Percentiles rank a stretch among this genome's conserved stretches.
Conservation (phyloP, 2,113 vertebrate genomes). For the Ptilonorhynchus violaceus region DNA sequence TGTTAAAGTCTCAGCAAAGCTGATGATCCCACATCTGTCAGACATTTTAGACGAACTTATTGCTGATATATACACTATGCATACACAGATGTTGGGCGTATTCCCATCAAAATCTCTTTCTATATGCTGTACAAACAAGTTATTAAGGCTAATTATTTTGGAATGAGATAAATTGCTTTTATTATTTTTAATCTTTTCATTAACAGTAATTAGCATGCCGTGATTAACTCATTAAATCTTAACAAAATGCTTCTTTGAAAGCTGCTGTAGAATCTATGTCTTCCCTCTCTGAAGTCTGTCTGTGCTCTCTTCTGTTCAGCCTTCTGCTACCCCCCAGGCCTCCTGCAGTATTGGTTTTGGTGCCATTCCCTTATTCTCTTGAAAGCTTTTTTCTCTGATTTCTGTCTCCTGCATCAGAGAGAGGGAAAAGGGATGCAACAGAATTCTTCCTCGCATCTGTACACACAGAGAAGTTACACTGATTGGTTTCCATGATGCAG, state of each 20-base stretch:
- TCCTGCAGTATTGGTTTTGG: not conserved
- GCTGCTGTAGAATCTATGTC: not conserved
- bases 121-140: not conserved
- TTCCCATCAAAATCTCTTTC: not conserved
- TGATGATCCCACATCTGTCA: not conserved
- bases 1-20: not conserved
- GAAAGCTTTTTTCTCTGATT: not conserved
- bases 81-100: not conserved
- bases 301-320: not conserved
- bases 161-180: constrained; percentile 2
- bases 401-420: not conserved
- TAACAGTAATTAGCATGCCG: constrained; percentile 1
- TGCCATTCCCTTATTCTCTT: not conserved
- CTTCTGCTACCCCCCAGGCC: not conserved
- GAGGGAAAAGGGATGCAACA: accelerated
- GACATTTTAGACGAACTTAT: not conserved
- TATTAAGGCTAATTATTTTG: constrained; percentile 9
- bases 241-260: not conserved
- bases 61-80: not conserved
- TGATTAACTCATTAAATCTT: not conserved
- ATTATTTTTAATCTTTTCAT: constrained; percentile 34
- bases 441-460: not conserved
- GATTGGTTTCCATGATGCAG: not conserved
- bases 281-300: not conserved
- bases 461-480: not conserved